Percentiles rank a stretch among this genome's conserved stretches.
Evolutionary conservation across 2,797 vertebrate genomes (phyloP).

Genomic region (Liasis olivaceus): DNA sequence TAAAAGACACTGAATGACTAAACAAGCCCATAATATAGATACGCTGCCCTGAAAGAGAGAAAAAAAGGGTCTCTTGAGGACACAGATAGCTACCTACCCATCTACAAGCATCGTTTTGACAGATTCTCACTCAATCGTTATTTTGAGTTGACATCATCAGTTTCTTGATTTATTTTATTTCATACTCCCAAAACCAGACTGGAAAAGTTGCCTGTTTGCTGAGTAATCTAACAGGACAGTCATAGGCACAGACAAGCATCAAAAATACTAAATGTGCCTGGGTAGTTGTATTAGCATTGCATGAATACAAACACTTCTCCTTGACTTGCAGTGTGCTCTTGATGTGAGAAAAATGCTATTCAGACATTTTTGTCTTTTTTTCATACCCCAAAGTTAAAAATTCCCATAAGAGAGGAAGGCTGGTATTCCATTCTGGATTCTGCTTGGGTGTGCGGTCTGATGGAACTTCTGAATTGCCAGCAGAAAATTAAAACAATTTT

Average conservation of each 20-base stretch:
- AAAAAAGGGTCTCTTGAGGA: constrained; percentile 22
- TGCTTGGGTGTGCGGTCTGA: constrained; percentile 61
- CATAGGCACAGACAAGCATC: constrained; percentile 12
- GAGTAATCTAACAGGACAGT: constrained; percentile 8
- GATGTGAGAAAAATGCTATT: constrained; percentile 12
- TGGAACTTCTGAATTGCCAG: constrained; percentile 62
- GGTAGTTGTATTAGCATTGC: not conserved
- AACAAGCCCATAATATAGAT: constrained; percentile 36
- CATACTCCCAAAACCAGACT: not conserved
- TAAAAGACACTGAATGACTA: constrained; percentile 30
- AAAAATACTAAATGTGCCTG: constrained; percentile 3
- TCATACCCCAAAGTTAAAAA: constrained; percentile 41
- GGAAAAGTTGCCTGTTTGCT: not conserved
- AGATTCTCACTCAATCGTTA: constrained; percentile 27
- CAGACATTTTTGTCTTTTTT: constrained; percentile 26
- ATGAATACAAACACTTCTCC: not conserved
- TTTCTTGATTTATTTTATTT: constrained; percentile 9
- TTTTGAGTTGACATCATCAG: not conserved
- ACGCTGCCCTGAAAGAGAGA: constrained; percentile 19
- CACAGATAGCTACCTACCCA: not conserved
- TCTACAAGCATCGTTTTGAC: not conserved
- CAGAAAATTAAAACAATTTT: constrained; percentile 74
- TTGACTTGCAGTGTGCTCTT: constrained; percentile 14
- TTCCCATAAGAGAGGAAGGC: constrained; percentile 35
- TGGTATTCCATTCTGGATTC: constrained; percentile 57